Base-by-base conservation (phyloP, 2,888 invertebrate genomes). In the Polydrusus tereticollis region DNA sequence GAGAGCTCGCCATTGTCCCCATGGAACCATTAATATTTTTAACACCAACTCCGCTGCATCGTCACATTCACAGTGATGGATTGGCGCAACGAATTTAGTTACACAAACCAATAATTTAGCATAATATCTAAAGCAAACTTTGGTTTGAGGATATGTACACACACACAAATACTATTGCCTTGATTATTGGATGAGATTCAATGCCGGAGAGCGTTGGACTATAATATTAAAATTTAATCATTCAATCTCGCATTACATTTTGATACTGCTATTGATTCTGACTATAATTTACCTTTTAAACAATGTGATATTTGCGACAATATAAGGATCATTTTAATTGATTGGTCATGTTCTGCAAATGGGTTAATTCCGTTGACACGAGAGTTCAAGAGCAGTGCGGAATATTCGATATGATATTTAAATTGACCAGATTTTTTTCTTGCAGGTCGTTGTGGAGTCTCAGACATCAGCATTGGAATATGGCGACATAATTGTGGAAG, bases 391-490 rank as follows among this genome's bases (percentile, higher is more conserved):
- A n/a, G n/a, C n/a, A n/a, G n/a, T n/a, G n/a, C n/a, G n/a, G n/a
- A n/a, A n/a, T n/a, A n/a, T n/a, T n/a, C n/a, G n/a, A n/a, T n/a
- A n/a, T n/a, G n/a, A n/a, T n/a, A 33, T 33, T 33, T 36, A 2
- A 36, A 36, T 36, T 36, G 20, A 38, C n/a, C 38, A 10, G n/a
- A 18, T 43, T 43, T 18, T 43, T 69, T 63, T 23, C 26, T 69
- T 86, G 75, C 87, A 92, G 92, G 93, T 97, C 74, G 96, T 97
- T 20, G 94, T 98, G 2, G 97, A 97, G 85, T 94, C 93, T 77
- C 90, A 92, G 33, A 90, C 90, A 16, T 88, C 92, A 45, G 96
- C 95, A n/a, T 90, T 94, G 78, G 95, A 97, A 86, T 98, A 97
- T 85, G 95, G 95, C 72, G 95, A 96, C 83, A 90, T 97, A 75